phyloP scores from a whole-genome alignment of 2,888 invertebrate genomes.

The Gibbula magus region DNA sequence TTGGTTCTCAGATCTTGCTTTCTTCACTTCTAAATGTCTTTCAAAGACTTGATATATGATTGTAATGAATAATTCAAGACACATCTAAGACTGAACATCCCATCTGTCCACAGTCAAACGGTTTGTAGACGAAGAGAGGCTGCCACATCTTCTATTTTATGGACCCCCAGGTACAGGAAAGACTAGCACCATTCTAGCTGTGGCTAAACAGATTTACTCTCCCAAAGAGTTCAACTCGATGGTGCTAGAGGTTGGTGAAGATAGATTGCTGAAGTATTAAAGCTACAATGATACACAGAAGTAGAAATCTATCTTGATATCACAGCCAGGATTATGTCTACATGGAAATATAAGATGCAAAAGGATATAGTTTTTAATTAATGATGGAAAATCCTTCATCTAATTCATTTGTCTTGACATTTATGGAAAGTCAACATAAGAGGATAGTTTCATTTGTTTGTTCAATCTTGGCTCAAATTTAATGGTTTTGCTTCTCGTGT shows the following conservation, averaged over 20 bases:
- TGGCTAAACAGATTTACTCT: slow-evolving; percentile 92
- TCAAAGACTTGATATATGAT: too few species aligned
- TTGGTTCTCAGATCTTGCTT: too few species aligned
- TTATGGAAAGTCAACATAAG: too few species aligned
- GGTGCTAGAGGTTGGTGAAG: slow-evolving; percentile 80
- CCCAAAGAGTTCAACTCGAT: slow-evolving; percentile 93
- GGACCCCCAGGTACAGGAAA: slow-evolving; percentile 98
- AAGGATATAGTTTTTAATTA: background rate
- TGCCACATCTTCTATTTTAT: slow-evolving; percentile 97
- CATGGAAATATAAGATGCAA: background rate
- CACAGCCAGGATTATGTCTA: background rate
- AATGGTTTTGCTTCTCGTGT: too few species aligned
- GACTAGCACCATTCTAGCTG: slow-evolving; percentile 97
- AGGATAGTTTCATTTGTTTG: too few species aligned
- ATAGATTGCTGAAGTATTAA: background rate
- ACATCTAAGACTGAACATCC: too few species aligned
- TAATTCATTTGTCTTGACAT: too few species aligned
- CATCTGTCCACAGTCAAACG: slow-evolving; percentile 67
- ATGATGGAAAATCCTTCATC: background rate
- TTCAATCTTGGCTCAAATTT: too few species aligned
- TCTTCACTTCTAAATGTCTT: too few species aligned
- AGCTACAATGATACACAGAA: background rate
- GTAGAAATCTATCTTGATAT: background rate
- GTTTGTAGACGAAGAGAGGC: slow-evolving; percentile 89
- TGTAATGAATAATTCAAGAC: too few species aligned